Evolutionary conservation across 1,140 invertebrate species (phyloP), one percentile per base, ranked within the genome.

Genomic region (Nylanderia fulva): DNA sequence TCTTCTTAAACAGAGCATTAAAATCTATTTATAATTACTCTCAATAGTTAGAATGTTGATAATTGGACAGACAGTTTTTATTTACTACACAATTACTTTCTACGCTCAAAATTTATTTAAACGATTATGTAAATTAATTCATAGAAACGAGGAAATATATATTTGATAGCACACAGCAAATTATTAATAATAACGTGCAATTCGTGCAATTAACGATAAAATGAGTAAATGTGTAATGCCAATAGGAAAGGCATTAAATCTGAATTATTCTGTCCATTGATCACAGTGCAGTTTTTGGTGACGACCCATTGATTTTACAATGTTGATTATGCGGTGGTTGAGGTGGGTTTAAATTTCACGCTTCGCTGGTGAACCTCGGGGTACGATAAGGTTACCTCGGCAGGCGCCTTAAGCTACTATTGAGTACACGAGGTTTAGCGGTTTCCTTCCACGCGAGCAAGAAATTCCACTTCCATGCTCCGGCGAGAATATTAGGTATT

Each of bases 341-440:
- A 63, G 68, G 71, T 66, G 74, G 74, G 64, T 89, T 89, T 89
- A 89, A 89, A 89, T 89, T 89, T 89, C 88, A 89, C 80, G 87
- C 85, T 89, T 58, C 85, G 54, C 60, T 54, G 58, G 29, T 21
- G 68, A 69, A 69, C 79, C 64, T 69, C 63, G 54, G 24, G 87
- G 52, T 77, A 45, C 83, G 88, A 88, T 86, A 77, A 86, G 87
- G 79, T 86, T 80, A 82, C 80, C 66, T 48, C 75, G 86, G 86
- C 64, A 52, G 77, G 54, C 61, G 85, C 79, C 86, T 86, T 85
- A 86, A 89, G 80, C 87, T 86, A 86, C 79, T 85, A 89, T 89
- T 71, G 88, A 86, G 84, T 86, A 86, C 88, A 86, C 72, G 77
- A 86, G 85, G 80, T 89, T 89, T 76, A 89, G 85, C 85, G 88